These are phyloP conservation scores for Nemapogon koenigi DNA, from an alignment of 2,888 invertebrate species.

Conservation along the genomic window DNA sequence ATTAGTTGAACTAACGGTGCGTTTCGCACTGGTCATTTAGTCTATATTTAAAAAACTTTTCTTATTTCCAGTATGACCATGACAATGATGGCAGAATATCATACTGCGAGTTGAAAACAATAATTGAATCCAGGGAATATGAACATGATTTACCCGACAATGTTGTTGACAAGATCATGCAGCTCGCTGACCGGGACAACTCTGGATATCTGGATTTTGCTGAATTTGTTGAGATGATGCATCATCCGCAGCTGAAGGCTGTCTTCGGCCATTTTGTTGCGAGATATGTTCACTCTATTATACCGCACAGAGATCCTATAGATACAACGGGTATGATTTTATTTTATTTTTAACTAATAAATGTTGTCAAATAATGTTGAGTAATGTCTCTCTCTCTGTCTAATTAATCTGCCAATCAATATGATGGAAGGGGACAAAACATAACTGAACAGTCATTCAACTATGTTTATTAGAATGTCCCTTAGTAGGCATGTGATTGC, in stretches of 20 bases:
- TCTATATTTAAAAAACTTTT: too few species aligned
- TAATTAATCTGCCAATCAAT: too few species aligned
- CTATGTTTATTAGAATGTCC: too few species aligned
- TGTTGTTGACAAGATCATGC: slow-evolving; percentile 71
- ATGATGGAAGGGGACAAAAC: too few species aligned
- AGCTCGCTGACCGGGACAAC: slow-evolving; percentile 60
- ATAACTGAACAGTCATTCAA: too few species aligned
- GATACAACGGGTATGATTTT: slow-evolving; percentile 47
- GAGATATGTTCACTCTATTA: slow-evolving; percentile 64
- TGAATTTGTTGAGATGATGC: slow-evolving; percentile 77
- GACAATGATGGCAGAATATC: slow-evolving; percentile 76
- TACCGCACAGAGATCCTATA: slow-evolving; percentile 59
- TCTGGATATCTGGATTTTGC: slow-evolving; percentile 70
- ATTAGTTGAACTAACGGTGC: too few species aligned
- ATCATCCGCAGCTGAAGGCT: slow-evolving; percentile 65
- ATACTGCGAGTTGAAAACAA: slow-evolving; percentile 68
- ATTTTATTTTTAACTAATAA: slow-evolving; percentile 2
- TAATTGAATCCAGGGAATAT: slow-evolving; percentile 66
- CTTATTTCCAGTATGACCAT: slow-evolving; percentile 69
- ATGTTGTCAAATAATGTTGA: too few species aligned
- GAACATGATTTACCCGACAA: slow-evolving; percentile 73
- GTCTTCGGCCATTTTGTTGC: slow-evolving; percentile 70
- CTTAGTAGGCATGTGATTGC: too few species aligned
- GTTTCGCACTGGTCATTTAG: too few species aligned
- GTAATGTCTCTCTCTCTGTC: too few species aligned